Conservation (phyloP, 2,113 vertebrate genomes). For the Catharus fuscescens region DNA sequence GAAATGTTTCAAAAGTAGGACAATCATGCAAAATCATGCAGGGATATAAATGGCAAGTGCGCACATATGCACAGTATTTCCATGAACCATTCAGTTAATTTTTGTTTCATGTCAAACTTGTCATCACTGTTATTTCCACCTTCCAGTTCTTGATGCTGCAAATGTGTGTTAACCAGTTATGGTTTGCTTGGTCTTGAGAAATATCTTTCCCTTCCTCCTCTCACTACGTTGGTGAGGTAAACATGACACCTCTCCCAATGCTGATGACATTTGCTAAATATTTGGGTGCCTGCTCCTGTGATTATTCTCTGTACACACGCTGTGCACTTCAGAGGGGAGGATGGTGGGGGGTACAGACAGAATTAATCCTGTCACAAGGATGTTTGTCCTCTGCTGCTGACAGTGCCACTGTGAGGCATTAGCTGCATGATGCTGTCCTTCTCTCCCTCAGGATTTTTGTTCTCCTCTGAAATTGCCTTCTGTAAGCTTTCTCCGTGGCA, state of each 20-base stretch:
- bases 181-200: not conserved
- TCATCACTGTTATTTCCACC: not conserved
- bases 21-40: not conserved
- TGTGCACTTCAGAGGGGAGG: not conserved
- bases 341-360: not conserved
- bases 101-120: not conserved
- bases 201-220: not conserved
- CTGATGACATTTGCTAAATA: not conserved
- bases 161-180: not conserved
- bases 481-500: not conserved
- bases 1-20: not conserved
- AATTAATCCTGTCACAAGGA: not conserved
- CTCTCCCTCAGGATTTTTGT: not conserved
- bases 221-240: not conserved
- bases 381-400: not conserved
- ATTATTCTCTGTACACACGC: not conserved
- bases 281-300: not conserved
- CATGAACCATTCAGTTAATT: not conserved
- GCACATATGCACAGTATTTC: not conserved
- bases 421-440: not conserved
- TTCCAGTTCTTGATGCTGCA: not conserved
- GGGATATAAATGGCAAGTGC: not conserved
- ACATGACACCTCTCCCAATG: fast-evolving
- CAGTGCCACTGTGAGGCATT: not conserved
- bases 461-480: not conserved